These are phyloP conservation scores for Aleiodes leptofemur DNA, from an alignment of 2,888 invertebrate genomes.

Conservation along the genomic window DNA sequence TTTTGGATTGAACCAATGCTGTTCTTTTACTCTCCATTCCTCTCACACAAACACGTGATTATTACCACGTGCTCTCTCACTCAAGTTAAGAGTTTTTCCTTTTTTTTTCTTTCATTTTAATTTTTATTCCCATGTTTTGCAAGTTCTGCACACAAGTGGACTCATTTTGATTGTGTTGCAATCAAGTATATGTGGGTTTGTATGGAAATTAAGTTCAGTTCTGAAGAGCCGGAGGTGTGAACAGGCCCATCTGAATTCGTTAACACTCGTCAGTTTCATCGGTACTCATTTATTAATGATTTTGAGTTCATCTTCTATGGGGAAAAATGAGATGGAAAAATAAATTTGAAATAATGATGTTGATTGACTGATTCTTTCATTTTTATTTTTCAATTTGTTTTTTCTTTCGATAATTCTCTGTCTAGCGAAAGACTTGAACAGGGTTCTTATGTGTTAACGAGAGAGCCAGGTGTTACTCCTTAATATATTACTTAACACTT, in stretches of 20 bases:
- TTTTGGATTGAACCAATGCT: conserved; percentile 18
- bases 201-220: conserved; percentile 63
- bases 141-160: conserved; percentile 19
- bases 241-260: conserved; percentile 71
- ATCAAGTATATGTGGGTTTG: conserved; percentile 26
- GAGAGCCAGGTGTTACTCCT: conserved; percentile 67
- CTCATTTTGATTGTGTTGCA: neutral
- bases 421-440: neutral
- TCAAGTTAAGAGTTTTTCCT: neutral
- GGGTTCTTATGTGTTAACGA: conserved; percentile 49
- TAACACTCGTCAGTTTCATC: conserved; percentile 49
- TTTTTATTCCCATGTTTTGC: conserved; percentile 26
- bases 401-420: neutral
- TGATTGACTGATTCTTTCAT: neutral
- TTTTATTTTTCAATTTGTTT: neutral
- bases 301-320: neutral
- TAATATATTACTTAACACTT: conserved; percentile 71
- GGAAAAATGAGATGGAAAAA: neutral
- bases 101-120: conserved; percentile 9
- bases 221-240: conserved; percentile 71
- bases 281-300: conserved; percentile 19
- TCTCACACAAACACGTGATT: conserved; percentile 11
- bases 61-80: conserved; percentile 10
- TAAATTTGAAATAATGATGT: neutral
- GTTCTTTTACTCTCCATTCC: conserved; percentile 41